A percentile compares a stretch with the other conserved stretches of the same genome.
phyloP scores from a whole-genome alignment of 2,888 invertebrate species.

The Flexamia atlantica region DNA sequence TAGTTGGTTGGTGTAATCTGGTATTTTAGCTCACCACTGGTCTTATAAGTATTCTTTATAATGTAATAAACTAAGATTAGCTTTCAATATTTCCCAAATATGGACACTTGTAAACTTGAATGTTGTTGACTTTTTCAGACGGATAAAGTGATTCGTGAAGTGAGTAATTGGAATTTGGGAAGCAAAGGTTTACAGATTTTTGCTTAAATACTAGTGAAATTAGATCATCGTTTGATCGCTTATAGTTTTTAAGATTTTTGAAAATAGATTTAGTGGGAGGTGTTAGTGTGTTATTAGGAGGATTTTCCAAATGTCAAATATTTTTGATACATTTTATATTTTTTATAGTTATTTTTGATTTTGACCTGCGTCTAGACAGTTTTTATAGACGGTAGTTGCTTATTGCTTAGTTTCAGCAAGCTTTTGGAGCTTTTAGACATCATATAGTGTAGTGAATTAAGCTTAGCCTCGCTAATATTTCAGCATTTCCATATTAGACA shows the following conservation, averaged over 20 bases:
- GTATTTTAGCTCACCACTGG: too few species aligned
- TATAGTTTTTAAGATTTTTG: conserved; percentile 10
- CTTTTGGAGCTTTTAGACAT: not conserved
- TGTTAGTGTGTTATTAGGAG: not conserved
- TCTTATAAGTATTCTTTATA: too few species aligned
- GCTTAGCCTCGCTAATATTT: not conserved
- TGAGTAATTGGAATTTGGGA: conserved; percentile 65
- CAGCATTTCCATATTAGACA: not conserved
- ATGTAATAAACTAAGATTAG: not conserved
- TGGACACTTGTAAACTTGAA: conserved; percentile 12
- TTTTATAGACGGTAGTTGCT: conserved; percentile 30
- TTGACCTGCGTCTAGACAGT: not conserved
- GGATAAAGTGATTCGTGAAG: conserved; percentile 68
- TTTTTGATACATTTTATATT: conserved; percentile 4
- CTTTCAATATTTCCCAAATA: not conserved
- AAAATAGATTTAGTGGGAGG: not conserved
- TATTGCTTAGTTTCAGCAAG: not conserved
- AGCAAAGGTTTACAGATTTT: conserved; percentile 30
- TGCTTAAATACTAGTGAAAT: conserved; percentile 51
- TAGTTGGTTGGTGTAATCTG: too few species aligned
- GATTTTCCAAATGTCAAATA: not conserved
- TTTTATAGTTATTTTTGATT: conserved; percentile 31
- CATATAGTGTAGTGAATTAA: conserved; percentile 4
- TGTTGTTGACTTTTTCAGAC: conserved; percentile 68
- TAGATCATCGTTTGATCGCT: conserved; percentile 12